Base-by-base conservation (phyloP, 2,888 invertebrate genomes). In the Epiblema foenella region DNA sequence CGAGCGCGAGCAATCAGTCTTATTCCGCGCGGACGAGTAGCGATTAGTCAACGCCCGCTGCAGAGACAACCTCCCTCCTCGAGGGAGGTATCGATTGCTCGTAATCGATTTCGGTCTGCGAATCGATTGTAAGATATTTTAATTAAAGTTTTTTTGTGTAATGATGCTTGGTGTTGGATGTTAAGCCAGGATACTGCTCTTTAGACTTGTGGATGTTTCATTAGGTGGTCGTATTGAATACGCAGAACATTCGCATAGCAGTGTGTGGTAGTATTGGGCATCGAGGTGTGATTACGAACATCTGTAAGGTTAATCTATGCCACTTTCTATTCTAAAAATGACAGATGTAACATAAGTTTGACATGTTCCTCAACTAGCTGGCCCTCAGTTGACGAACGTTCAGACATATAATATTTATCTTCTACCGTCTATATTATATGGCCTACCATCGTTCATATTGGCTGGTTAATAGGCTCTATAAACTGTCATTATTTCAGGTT, bases 21-120 rank as follows among this genome's bases (percentile, higher is more conserved):
- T 93, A 90, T 93, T 93, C 93, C 93, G 88, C 90, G 91, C 90
- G 91, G 93, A 92, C 93, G 92, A 90, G 89, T 86, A 85, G 80
- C 92, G 88, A 93, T 93, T 93, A 93, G 91, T 93, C 92, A 93
- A 91, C 91, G 93, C 91, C 92, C 84, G 86, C 84, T 88, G 90
- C 93, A 93, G 93, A 92, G 91, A 93, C 93, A 91, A 87, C 86
- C 87, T 84, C 85, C 85, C 87, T 87, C 85, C 85, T 79, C 87
- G 77, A 78, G 78, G 83, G 83, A 81, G 81, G 81, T 89, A 93
- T 93, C 91, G 93, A 92, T 89, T 91, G 84, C 81, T 78, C 77
- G 87, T 88, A 89, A 91, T 93, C 92, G 91, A 91, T 93, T 90
- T 84, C 76, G 81, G 86, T 85, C 84, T 80, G 81, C 81, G 83